These are phyloP conservation scores for Cecropterus lyciades DNA, from an alignment of 1,140 invertebrate genomes.

Conservation along the genomic window DNA sequence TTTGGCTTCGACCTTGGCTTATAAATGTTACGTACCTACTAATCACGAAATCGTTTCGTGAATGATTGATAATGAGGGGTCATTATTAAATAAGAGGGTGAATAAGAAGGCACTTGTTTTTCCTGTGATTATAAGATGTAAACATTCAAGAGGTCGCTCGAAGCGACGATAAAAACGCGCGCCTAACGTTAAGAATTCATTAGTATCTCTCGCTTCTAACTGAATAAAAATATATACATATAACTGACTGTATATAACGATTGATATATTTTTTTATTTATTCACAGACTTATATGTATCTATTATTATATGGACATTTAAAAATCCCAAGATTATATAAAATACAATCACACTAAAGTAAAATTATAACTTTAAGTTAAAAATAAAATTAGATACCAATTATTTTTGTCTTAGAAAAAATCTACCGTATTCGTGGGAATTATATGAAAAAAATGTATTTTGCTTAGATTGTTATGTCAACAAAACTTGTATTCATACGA, in stretches of 20 bases:
- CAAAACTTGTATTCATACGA: slow-evolving; percentile 39
- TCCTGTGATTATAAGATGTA: slow-evolving; percentile 59
- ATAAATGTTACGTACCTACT: slow-evolving; percentile 35
- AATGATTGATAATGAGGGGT: slow-evolving; percentile 48
- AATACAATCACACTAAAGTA: no score
- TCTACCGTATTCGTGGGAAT: not conserved
- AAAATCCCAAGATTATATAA: no score
- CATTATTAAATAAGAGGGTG: slow-evolving; percentile 54
- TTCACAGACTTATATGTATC: no score
- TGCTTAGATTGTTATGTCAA: slow-evolving; percentile 28
- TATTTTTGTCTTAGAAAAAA: no score
- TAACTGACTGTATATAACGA: no score
- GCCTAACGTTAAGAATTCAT: not conserved
- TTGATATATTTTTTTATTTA: no score
- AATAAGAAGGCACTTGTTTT: slow-evolving; percentile 52
- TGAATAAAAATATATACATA: no score
- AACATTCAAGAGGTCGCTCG: slow-evolving; percentile 62
- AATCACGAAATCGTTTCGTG: slow-evolving; percentile 54
- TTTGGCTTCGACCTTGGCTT: slow-evolving; percentile 41
- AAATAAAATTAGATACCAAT: no score
- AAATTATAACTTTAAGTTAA: no score
- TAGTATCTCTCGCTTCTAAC: not conserved
- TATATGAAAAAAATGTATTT: slow-evolving; percentile 7
- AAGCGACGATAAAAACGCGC: slow-evolving; percentile 51
- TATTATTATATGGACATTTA: no score